Evolutionary conservation across 2,797 vertebrate genomes (phyloP), one percentile per base, ranked within the genome.

Genomic region (Lophius americanus): DNA sequence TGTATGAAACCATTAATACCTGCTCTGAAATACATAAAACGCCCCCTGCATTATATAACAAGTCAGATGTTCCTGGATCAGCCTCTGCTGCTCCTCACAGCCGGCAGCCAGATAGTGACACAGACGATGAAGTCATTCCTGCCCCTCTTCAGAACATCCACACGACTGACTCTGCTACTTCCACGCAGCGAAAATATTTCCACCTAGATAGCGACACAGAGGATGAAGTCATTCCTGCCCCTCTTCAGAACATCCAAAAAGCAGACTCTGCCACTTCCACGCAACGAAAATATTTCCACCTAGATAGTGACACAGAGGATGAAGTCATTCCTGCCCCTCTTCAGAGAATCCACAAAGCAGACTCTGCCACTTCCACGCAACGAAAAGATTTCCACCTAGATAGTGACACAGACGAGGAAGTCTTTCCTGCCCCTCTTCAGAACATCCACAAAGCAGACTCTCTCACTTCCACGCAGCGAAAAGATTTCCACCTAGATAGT

Each of bases 221-320:
- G n/a, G n/a, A n/a, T n/a, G n/a, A n/a, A n/a, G n/a, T n/a, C n/a
- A n/a, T n/a, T n/a, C n/a, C n/a, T n/a, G n/a, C n/a, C n/a, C n/a
- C n/a, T n/a, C n/a, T n/a, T n/a, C n/a, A n/a, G n/a, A n/a, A n/a
- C n/a, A n/a, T n/a, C n/a, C n/a, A n/a, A n/a, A n/a, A n/a, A n/a
- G n/a, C n/a, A n/a, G n/a, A n/a, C n/a, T n/a, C n/a, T n/a, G n/a
- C n/a, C n/a, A n/a, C n/a, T n/a, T n/a, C n/a, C n/a, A n/a, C n/a
- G n/a, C n/a, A n/a, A n/a, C n/a, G n/a, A n/a, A n/a, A n/a, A n/a
- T n/a, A n/a, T n/a, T n/a, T n/a, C n/a, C 60, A 84, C 56, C 6
- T 59, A 38, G 81, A 79, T 60, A 87, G 84, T 6, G 87, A 91
- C 75, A 87, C 87, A 3, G 84, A 91, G 7, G 76, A 89, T 46